Evolutionary conservation across 2,888 invertebrate genomes (phyloP), one percentile per base, ranked within the genome.

Genomic region (Habroteleia sp.): DNA sequence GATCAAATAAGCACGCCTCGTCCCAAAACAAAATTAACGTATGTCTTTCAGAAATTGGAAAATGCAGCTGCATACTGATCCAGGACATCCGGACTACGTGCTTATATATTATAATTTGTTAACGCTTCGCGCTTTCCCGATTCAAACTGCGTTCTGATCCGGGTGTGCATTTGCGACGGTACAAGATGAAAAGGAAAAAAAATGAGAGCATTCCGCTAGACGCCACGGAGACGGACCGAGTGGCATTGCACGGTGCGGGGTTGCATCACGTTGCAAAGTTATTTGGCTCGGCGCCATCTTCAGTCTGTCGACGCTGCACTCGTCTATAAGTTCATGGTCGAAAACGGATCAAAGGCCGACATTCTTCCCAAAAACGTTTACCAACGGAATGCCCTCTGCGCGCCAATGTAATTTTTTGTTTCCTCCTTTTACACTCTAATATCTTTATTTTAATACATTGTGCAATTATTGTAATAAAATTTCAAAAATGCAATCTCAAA

Each of bases 251-350:
- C 60, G 27, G 35, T 29, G 23, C 48, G 17, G 14, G 23, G 63
- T 69, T 69, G 63, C 58, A 63, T 76, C 73, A 66, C 68, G 69
- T 63, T 68, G 56, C 69, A 46, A 73, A 76, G 76, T 69, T 65
- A 76, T 76, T 76, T 76, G 76, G 76, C 68, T 20, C 41, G 56
- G 62, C 69, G 73, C 76, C 76, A 76, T 68, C 46, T 44, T 54
- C 10, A 16, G 69, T 69, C 35, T 52, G 69, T 50, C 50, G 68
- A 41, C 58, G 66, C 48, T 37, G 33, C 46, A 13, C 52, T 13
- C 58, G 69, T 60, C 41, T 50, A 44, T 69, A 69, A 74, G 74
- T 74, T 74, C 74, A 74, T 50, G 74, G 74, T 69, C 74, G 74
- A 58, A 58, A 63, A 69, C 58, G 63, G 71, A 71, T 60, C 60